Evolutionary conservation across 2,113 vertebrate genomes (phyloP), one percentile per base, ranked within the genome.

Genomic region (Ifrita kowaldi): DNA sequence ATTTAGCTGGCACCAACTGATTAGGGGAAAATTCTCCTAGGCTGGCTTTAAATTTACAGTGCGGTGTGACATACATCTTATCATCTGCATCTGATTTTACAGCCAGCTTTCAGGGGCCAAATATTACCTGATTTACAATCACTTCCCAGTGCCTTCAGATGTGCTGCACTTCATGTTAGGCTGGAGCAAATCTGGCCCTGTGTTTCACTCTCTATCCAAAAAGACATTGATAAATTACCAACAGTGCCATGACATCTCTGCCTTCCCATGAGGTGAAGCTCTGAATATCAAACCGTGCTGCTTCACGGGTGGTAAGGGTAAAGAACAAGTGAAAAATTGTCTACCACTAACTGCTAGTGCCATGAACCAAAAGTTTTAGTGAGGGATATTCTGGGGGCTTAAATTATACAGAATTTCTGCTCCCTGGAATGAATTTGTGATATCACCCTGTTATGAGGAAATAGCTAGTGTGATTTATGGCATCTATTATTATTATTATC

Each of bases 41-140:
- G 65, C 46, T 96, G 50, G 37, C 30, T 94, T 95, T 90, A 91
- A 93, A 97, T 97, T 94, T 96, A 93, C 76, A 44, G 3, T 59
- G 65, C 14, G 2, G 24, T 85, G 93, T 91, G 79, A 81, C 69
- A 75, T 88, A 47, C 32, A 49, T 77, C 83, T 96, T 87, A 87
- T 82, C 57, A 86, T 59, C 80, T 81, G 81, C 64, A 80, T 67
- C 79, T 73, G 47, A 90, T 91, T 96, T 95, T 96, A 82, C 57
- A 79, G 53, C 63, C 55, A 27, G 64, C 17, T 88, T 95, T 65
- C 70, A 81, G 90, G 52, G 76, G 41, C 90, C 88, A 96, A 90
- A 92, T 91, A n/a, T 41, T 84, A 41, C 33, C 57, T 92, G 80
- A 96, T 96, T 90, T 96, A 96, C 69, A 78, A 7, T 33, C 49